Percentiles rank a stretch among this genome's conserved stretches.
Evolutionary conservation across 2,113 vertebrate genomes (phyloP).

Genomic region (Octodon degus): DNA sequence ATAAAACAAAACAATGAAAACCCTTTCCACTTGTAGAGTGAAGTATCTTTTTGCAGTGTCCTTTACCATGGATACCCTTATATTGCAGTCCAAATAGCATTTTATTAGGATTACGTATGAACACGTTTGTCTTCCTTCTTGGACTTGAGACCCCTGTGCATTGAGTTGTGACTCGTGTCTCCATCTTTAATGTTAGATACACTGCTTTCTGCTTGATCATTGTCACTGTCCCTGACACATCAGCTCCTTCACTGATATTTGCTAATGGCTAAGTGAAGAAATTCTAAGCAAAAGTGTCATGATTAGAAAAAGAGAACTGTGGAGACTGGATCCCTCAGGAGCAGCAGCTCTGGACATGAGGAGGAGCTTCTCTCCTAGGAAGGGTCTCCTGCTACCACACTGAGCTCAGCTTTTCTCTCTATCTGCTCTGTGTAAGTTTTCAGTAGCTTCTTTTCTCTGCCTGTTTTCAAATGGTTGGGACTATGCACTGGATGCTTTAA

Average conservation of each 20-base stretch:
- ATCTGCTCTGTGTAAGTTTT: not conserved
- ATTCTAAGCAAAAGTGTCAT: not conserved
- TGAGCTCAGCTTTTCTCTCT: not conserved
- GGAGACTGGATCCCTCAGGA: not conserved
- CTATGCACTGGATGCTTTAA: not conserved
- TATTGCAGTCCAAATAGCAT: not conserved
- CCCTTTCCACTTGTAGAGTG: not conserved
- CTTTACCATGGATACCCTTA: not conserved
- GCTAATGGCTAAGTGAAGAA: conserved; percentile 23
- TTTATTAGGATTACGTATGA: not conserved
- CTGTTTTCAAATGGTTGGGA: not conserved
- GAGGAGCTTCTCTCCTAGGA: not conserved
- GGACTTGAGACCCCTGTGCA: not conserved
- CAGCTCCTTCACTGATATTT: not conserved
- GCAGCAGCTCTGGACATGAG: not conserved
- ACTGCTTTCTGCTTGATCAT: not conserved
- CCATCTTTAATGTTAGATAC: not conserved
- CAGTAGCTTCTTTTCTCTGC: conserved; percentile 32
- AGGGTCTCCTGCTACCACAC: too few species aligned
- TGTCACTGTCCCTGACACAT: not conserved
- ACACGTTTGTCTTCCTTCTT: not conserved
- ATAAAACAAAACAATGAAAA: not conserved
- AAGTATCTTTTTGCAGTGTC: not conserved
- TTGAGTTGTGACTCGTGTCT: not conserved
- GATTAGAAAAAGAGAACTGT: not conserved